A percentile compares a stretch with the other conserved stretches of the same genome.
Conservation (phyloP, 1,140 invertebrate species). For the Orchesella cincta region DNA sequence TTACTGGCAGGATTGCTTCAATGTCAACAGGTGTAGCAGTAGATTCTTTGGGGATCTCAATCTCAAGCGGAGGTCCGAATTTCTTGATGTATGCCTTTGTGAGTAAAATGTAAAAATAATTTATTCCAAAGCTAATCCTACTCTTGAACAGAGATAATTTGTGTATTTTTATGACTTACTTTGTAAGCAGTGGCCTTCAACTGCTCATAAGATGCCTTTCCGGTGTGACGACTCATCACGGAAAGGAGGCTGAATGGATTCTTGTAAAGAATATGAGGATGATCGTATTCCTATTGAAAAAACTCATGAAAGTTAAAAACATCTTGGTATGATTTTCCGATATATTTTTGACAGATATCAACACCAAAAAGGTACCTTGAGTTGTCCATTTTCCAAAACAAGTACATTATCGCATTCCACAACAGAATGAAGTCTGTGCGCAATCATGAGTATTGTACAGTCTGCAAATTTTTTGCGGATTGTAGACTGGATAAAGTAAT, state of each 20-base stretch:
- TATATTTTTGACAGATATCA: not conserved
- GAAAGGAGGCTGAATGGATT: not conserved
- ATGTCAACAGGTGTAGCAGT: too few species aligned
- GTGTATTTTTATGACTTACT: not conserved
- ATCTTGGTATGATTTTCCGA: not conserved
- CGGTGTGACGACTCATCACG: not conserved
- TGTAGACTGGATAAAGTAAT: constrained; percentile 71
- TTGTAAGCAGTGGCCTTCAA: constrained; percentile 3
- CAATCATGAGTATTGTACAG: constrained; percentile 80
- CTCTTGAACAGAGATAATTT: too few species aligned
- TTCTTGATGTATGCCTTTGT: not conserved
- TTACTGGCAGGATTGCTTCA: too few species aligned
- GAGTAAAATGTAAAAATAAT: not conserved
- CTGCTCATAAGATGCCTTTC: constrained; percentile 11
- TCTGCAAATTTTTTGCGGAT: constrained; percentile 70
- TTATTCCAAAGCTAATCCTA: not conserved
- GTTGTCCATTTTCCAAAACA: constrained; percentile 6
- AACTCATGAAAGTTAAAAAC: not conserved
- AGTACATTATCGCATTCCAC: constrained; percentile 24
- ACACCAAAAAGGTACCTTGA: not conserved
- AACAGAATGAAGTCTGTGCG: constrained; percentile 59
- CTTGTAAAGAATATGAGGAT: constrained; percentile 6
- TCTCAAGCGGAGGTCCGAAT: not conserved
- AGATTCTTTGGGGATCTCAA: too few species aligned
- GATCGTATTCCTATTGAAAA: constrained; percentile 12